These are phyloP conservation scores for Rissa tridactyla DNA, from an alignment of 2,113 vertebrate species.

Conservation along the genomic window DNA sequence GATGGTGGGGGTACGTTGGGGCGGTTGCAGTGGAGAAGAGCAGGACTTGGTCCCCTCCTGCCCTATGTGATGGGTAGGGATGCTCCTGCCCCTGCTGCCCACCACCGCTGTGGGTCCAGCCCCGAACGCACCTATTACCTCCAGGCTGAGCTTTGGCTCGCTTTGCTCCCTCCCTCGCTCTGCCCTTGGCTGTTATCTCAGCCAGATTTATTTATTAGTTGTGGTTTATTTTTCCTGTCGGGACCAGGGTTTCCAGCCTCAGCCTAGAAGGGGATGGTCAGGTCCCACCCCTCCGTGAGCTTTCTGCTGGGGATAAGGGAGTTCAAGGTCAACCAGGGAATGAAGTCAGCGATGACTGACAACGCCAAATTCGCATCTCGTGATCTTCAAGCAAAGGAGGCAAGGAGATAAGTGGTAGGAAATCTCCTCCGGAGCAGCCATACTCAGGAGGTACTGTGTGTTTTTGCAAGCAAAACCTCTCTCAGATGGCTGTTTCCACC, in stretches of 20 bases:
- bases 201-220: neutral
- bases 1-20: fast-evolving
- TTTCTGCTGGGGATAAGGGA: neutral
- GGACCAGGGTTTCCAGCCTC: neutral
- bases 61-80: no score
- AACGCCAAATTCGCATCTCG: neutral
- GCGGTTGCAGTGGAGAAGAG: neutral
- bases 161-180: neutral
- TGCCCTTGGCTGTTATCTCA: neutral
- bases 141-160: neutral
- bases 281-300: neutral
- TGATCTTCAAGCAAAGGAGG: neutral
- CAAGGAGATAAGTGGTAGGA: neutral
- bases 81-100: neutral
- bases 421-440: neutral
- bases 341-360: neutral
- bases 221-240: neutral
- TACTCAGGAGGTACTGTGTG: neutral
- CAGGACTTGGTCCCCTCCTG: neutral
- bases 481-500: neutral
- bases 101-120: neutral
- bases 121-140: neutral
- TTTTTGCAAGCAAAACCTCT: neutral
- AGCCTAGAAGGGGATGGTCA: neutral
- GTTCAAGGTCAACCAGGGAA: neutral